Base-by-base conservation (phyloP, 2,888 invertebrate species). In the Sceliomorpha sp. region DNA sequence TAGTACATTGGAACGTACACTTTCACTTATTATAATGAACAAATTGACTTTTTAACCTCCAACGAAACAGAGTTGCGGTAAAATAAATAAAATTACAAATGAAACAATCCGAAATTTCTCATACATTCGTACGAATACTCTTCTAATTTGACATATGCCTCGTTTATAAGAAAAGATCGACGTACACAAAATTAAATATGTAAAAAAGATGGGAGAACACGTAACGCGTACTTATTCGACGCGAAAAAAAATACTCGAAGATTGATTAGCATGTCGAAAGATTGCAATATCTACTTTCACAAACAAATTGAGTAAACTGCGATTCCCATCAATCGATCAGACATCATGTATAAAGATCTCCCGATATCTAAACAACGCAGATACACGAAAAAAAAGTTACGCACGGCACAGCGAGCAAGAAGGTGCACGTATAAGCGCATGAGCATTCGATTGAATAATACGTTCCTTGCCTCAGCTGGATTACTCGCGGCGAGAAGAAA, bases 221-320 rank as follows among this genome's bases (percentile, higher is more conserved):
- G 2, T 20, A n/a, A 29, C 32, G 17, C 8, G 20, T 10, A 13
- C 9, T 12, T 31, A 39, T 20, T 20, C 5, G 20, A n/a, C 9
- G 9, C 3, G 42, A 31, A 34, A 39, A 50, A 68, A 68, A 59
- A 56, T 45, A 3, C 13, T 1, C n/a, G 17, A 62, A 68, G 55
- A 62, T 50, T 6, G 50, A 68, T 68, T 62, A 58, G 62, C 51
- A 42, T 60, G 56, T 51, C 42, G 51, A 50, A 44, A 44, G 68
- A 62, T 58, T 29, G 42, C 29, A 39, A 53, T 53, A 58, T 53
- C 53, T 40, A 50, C 63, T 69, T 69, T 69, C 58, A 58, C 69
- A 63, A 69, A 69, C 63, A 69, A 69, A 69, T 69, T 69, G 63
- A 58, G 58, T 37, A 58, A 62, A 58, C 47, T 58, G 45, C 48